phyloP scores from a whole-genome alignment of 2,113 vertebrate genomes.

The Chiloscyllium plagiosum region DNA sequence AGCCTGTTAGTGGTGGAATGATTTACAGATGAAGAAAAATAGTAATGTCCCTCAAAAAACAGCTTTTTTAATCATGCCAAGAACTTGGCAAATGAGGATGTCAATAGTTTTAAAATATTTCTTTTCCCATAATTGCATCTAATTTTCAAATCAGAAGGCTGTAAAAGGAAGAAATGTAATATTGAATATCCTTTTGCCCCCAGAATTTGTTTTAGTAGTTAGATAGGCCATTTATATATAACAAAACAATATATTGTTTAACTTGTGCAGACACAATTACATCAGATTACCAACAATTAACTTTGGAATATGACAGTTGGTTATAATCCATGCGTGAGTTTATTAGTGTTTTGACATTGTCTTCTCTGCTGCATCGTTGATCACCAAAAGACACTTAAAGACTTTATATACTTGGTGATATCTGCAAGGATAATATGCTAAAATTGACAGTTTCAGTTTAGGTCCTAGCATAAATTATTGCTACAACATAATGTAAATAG shows the following conservation, averaged over 20 bases:
- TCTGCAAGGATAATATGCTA: background rate
- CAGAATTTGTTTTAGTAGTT: too few relatives aligned
- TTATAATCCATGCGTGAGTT: background rate
- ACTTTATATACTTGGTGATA: background rate
- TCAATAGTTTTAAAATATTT: background rate
- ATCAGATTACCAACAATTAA: background rate
- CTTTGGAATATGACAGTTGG: background rate
- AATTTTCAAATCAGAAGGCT: background rate
- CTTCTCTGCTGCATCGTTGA: too few relatives aligned
- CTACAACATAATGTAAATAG: background rate
- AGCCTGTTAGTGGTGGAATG: background rate
- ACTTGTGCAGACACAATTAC: background rate
- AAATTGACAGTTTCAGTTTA: background rate
- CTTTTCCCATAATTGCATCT: background rate
- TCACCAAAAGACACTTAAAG: background rate
- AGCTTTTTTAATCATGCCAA: background rate
- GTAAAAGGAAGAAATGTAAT: too few relatives aligned
- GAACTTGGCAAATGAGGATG: background rate
- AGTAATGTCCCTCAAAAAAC: background rate
- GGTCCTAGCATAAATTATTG: background rate
- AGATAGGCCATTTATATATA: background rate
- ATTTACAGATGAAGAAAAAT: background rate
- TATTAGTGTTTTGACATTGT: background rate
- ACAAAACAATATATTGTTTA: background rate
- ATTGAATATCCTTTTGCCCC: too few relatives aligned